A percentile compares a stretch with the other conserved stretches of the same genome.
These are phyloP conservation scores for Callopanchax toddi DNA, from an alignment of 2,113 vertebrate genomes.

Conservation along the genomic window DNA sequence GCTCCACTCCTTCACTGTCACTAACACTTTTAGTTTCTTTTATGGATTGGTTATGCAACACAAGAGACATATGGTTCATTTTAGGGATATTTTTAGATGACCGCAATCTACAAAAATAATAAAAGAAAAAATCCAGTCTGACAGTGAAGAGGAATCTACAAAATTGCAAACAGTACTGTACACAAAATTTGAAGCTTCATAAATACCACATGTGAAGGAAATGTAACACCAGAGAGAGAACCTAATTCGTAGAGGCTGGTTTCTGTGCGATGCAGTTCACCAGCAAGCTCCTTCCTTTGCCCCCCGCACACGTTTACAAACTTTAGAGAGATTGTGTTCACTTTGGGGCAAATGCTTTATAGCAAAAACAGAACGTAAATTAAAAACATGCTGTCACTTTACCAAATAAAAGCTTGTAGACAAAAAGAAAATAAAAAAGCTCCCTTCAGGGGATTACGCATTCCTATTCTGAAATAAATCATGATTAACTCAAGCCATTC, in stretches of 20 bases:
- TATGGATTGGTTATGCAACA: slow-evolving; percentile 68
- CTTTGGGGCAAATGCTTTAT: slow-evolving; percentile 72
- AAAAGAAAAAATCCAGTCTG: slow-evolving; percentile 32
- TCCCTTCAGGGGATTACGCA: slow-evolving; percentile 38
- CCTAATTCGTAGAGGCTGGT: slow-evolving; percentile 37
- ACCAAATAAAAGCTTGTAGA: slow-evolving; percentile 55
- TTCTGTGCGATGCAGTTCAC: slow-evolving; percentile 50
- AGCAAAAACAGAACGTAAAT: slow-evolving; percentile 76
- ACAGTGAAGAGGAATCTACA: slow-evolving; percentile 37
- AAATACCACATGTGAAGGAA: slow-evolving; percentile 61
- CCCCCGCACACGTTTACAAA: slow-evolving; percentile 17
- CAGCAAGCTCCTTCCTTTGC: slow-evolving; percentile 30
- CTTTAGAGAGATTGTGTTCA: slow-evolving; percentile 60
- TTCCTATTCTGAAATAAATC: slow-evolving; percentile 47
- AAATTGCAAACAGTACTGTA: slow-evolving; percentile 40
- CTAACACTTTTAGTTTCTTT: slow-evolving; percentile 36
- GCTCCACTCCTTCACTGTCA: slow-evolving; percentile 23
- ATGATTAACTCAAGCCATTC: slow-evolving; percentile 36
- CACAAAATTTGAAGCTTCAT: slow-evolving; percentile 36
- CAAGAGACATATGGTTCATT: slow-evolving; percentile 69
- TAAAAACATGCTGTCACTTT: slow-evolving; percentile 72
- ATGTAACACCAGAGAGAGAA: slow-evolving; percentile 55
- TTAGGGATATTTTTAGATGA: slow-evolving; percentile 80
- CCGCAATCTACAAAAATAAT: slow-evolving; percentile 33
- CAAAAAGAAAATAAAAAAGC: slow-evolving; percentile 44